Evolutionary conservation across 2,888 invertebrate species (phyloP), one percentile per base, ranked within the genome.

Genomic region (Timandra comae): DNA sequence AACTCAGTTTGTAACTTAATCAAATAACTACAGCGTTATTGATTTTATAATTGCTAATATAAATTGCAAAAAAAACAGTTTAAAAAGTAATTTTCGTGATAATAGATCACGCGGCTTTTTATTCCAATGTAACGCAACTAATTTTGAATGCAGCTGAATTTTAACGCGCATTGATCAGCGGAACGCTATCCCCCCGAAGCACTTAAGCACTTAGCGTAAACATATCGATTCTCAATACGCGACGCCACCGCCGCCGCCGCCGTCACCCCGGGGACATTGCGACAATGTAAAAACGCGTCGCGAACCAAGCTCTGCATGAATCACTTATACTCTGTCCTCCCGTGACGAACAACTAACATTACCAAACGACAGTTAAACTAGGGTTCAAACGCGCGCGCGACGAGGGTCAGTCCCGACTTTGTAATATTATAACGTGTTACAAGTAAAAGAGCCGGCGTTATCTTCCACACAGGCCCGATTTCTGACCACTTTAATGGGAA

Each of bases 401-500:
- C 59, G 62, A 61, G 69, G 63, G 54, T 57, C 57, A 56, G 59
- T 58, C 69, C 64, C 64, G 49, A 56, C 66, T 62, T 75, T 70
- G 77, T 82, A 75, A 82, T 82, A 84, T 82, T 77, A 82, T 84
- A 82, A 80, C 80, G 67, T 79, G 80, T 81, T 77, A 80, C 70
- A 78, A 78, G 84, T 81, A 80, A 81, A 79, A 80, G 81, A 79
- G 72, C 71, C 80, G 63, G 70, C 73, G 75, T 82, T 84, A 85
- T 84, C 84, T 82, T 61, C 57, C 57, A 75, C 69, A 73, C 73
- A 67, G 62, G 62, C 66, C 67, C 75, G 78, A 81, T 78, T 81
- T 76, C 81, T 81, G 81, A 78, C 81, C 82, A 81, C 76, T 84
- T 84, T 86, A 86, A 86, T 86, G 86, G 86, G 82, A 82, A 85